These are phyloP conservation scores for Lamellibrachia columna DNA, from an alignment of 2,888 invertebrate species.

Conservation along the genomic window DNA sequence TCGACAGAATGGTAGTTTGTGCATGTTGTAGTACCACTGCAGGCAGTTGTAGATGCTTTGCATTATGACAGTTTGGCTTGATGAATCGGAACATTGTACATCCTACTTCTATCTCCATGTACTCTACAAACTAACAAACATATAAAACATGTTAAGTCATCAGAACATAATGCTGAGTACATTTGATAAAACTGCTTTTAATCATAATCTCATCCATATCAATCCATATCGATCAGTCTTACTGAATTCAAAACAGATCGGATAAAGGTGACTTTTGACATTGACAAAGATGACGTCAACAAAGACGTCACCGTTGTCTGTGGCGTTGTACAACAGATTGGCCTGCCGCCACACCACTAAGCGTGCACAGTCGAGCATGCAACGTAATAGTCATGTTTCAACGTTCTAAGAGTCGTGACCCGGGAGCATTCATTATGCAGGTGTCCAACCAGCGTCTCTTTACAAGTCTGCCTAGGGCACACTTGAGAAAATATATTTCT, in stretches of 20 bases:
- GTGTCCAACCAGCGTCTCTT: background rate
- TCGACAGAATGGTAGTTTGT: too few species aligned
- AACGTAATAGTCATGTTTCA: background rate
- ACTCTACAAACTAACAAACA: too few species aligned
- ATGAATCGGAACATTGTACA: too few species aligned
- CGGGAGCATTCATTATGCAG: background rate
- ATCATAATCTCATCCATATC: constrained; percentile 16
- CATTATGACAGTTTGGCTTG: too few species aligned
- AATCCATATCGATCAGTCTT: constrained; percentile 9
- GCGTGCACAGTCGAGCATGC: background rate
- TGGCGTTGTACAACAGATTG: background rate
- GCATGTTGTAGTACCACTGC: too few species aligned
- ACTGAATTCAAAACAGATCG: constrained; percentile 6
- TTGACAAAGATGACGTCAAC: background rate
- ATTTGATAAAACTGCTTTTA: constrained; percentile 16
- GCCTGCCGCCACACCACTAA: background rate
- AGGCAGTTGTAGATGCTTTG: too few species aligned
- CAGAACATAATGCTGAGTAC: background rate
- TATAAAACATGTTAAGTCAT: too few species aligned
- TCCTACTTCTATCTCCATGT: too few species aligned
- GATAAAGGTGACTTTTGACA: constrained; percentile 16
- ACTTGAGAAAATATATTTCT: background rate
- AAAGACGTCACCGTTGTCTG: background rate
- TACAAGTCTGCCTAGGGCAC: background rate
- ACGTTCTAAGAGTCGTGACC: background rate